Evolutionary conservation across 2,797 vertebrate species (phyloP).

Genomic region (Pangasius larnaudii): DNA sequence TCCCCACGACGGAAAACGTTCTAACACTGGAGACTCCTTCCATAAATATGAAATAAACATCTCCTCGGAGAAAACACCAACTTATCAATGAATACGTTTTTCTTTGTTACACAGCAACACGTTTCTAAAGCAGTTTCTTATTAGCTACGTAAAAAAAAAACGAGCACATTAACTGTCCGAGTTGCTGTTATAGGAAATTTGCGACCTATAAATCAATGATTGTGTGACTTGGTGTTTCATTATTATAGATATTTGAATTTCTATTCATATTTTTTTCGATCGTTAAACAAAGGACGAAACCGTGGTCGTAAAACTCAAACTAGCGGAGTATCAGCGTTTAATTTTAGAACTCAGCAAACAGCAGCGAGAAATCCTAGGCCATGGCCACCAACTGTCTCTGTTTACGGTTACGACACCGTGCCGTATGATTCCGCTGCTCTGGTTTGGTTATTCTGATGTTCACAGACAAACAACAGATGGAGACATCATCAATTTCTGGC

Average conservation of each 20-base stretch:
- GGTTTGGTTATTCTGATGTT: slow-evolving; percentile 30
- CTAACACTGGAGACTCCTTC: no score
- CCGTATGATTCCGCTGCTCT: slow-evolving; percentile 36
- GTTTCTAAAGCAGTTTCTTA: background rate
- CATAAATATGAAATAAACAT: background rate
- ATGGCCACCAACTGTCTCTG: slow-evolving; percentile 40
- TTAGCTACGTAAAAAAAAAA: background rate
- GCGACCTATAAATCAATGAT: background rate
- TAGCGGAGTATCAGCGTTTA: background rate
- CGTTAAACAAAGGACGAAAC: background rate
- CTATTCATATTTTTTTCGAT: background rate
- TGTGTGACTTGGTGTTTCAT: background rate
- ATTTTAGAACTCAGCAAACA: slow-evolving; percentile 14
- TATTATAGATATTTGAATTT: background rate
- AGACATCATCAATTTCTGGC: slow-evolving; percentile 34
- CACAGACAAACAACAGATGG: slow-evolving; percentile 52
- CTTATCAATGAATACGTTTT: background rate
- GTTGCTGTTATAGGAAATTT: background rate
- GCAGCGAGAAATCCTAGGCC: slow-evolving; percentile 16
- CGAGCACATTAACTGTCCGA: background rate
- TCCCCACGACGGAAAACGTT: no score
- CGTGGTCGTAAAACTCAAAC: background rate
- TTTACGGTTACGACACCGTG: slow-evolving; percentile 24
- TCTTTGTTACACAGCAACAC: background rate
- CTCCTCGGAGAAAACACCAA: background rate